A percentile compares a stretch with the other conserved stretches of the same genome.
Conservation (phyloP, 1,140 invertebrate genomes). For the Pogonomyrmex californicus region DNA sequence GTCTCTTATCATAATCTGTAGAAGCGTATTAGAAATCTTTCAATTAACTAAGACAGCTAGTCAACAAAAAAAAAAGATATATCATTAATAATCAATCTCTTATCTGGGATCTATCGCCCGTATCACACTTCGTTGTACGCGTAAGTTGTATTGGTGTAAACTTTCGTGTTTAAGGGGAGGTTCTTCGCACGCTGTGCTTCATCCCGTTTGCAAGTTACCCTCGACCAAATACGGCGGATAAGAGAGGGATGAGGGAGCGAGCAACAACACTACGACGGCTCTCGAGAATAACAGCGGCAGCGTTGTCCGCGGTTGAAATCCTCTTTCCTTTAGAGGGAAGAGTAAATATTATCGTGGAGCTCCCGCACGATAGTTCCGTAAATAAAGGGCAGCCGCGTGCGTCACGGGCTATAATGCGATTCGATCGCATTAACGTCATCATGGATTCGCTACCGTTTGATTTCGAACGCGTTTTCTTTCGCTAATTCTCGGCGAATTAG, state of each 20-base stretch:
- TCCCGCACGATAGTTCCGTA: slow-evolving; percentile 61
- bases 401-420: slow-evolving; percentile 45
- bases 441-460: slow-evolving; percentile 41
- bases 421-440: background rate
- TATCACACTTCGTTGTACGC: background rate
- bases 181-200: slow-evolving; percentile 3
- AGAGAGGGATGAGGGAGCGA: slow-evolving; percentile 10
- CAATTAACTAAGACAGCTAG: background rate
- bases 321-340: slow-evolving; percentile 53
- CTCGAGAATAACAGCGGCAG: slow-evolving; percentile 44
- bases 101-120: background rate
- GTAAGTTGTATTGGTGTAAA: background rate
- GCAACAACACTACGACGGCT: slow-evolving; percentile 57
- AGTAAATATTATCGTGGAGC: slow-evolving; percentile 57
- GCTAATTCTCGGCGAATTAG: background rate
- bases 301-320: slow-evolving; percentile 55
- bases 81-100: background rate
- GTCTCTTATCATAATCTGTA: slow-evolving; percentile 10
- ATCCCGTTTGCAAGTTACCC: background rate
- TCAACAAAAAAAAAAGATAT: background rate
- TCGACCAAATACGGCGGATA: slow-evolving; percentile 42
- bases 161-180: background rate
- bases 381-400: slow-evolving; percentile 61
- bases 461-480: slow-evolving; percentile 18
- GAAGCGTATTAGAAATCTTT: background rate